Evolutionary conservation across 2,797 vertebrate genomes (phyloP), one percentile per base, ranked within the genome.

Genomic region (Gastrophryne carolinensis): DNA sequence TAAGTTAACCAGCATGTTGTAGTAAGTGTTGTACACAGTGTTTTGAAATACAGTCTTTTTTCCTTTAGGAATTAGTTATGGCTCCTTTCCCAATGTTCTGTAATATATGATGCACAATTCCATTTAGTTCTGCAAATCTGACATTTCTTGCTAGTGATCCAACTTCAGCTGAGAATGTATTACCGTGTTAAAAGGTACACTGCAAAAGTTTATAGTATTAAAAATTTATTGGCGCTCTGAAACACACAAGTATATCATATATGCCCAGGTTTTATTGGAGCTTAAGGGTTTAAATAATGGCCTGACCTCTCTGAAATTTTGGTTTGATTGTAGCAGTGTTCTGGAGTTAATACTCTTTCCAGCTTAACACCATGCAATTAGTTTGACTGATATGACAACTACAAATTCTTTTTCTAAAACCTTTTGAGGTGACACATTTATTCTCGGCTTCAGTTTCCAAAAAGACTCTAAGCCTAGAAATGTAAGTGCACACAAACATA

Each of bases 201-300:
- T 78, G 67, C 68, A 58, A 78, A 65, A 72, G 75, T 78, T 78
- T 78, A 78, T 78, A 78, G 75, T 44, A 65, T 65, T 72, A 64
- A 27, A 72, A 72, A 78, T 78, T 72, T 78, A 78, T 78, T 54
- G 52, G 27, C 57, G 60, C n/a, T 9, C 39, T 3, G 35, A 71
- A 71, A 78, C 63, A 78, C 67, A 78, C 39, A 61, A 37, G 63
- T 78, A 78, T 78, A 71, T 78, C 75, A 78, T 63, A 78, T 57
- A 35, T 63, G 44, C 39, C 35, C 39, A 58, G 61, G 61, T 65
- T 78, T 78, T 78, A 78, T 78, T 57, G 60, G 49, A 78, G 75
- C 75, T 72, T 78, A 71, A 78, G 66, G 68, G 75, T 72, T 78
- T 78, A 78, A 78, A 72, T 78, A 78, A 78, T 78, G 75, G 68